Evolutionary conservation across 2,797 vertebrate species (phyloP).

Genomic region (Columba guinea): DNA sequence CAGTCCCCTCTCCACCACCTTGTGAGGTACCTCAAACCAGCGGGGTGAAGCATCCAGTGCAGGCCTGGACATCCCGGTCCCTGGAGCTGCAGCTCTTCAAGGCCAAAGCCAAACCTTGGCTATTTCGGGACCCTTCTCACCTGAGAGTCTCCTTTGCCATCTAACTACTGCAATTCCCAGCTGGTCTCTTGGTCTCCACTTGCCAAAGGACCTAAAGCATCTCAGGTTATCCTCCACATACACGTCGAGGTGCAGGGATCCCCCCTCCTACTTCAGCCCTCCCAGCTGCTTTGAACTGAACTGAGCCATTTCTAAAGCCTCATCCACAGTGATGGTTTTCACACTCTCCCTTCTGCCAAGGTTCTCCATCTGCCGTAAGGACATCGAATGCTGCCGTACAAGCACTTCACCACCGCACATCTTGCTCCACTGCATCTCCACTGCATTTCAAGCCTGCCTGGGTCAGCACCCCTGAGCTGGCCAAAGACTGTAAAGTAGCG

Average conservation of each 20-base stretch:
- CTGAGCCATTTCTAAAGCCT: not conserved
- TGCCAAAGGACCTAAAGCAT: not conserved
- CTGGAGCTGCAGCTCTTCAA: not conserved
- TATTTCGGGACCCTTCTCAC: not conserved
- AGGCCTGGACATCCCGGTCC: not conserved
- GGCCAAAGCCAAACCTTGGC: not conserved
- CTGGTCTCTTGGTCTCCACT: not conserved
- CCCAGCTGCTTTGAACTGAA: not conserved
- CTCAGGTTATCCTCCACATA: not conserved
- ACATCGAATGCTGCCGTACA: not conserved
- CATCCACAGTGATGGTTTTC: not conserved
- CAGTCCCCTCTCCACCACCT: not conserved
- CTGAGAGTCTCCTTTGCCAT: not conserved
- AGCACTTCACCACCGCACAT: not conserved
- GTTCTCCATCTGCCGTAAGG: not conserved
- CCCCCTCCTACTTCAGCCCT: not conserved
- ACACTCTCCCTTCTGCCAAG: not conserved
- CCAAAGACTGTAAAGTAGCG: not conserved
- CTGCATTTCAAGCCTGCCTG: not conserved
- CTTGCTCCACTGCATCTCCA: not conserved
- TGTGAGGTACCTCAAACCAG: not conserved
- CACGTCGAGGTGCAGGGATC: rapidly evolving
- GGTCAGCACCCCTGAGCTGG: not conserved
- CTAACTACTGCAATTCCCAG: not conserved
- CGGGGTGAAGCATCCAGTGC: rapidly evolving